Conservation (phyloP, 2,888 invertebrate species). For the Cenopis cana region DNA sequence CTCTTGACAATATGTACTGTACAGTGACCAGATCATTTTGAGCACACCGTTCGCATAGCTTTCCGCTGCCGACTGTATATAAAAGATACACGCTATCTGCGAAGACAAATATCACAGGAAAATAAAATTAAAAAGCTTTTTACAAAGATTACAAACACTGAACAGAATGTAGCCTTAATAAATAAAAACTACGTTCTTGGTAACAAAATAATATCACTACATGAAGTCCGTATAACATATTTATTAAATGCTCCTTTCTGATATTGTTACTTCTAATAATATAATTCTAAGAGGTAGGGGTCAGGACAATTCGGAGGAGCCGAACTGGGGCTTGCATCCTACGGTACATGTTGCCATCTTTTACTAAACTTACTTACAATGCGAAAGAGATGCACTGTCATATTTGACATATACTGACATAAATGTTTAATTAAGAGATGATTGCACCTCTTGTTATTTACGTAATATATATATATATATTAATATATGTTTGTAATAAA, state of each 20-base stretch:
- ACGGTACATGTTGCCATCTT: conserved; percentile 12
- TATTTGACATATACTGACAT: neutral
- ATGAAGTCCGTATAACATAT: conserved; percentile 56
- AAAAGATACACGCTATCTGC: conserved; percentile 27
- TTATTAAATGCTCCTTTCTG: conserved; percentile 73
- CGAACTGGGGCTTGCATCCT: conserved; percentile 4
- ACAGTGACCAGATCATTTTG: neutral
- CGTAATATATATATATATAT: too few relatives aligned
- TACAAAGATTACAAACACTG: conserved; percentile 49
- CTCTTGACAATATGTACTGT: too few relatives aligned
- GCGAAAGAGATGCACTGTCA: neutral
- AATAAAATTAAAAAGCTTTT: conserved; percentile 15
- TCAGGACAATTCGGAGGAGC: conserved; percentile 46
- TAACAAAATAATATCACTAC: conserved; percentile 81
- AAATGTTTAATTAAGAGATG: too few relatives aligned
- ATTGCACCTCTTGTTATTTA: too few relatives aligned
- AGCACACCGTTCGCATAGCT: neutral
- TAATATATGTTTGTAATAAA: neutral
- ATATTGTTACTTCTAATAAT: conserved; percentile 51
- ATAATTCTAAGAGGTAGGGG: conserved; percentile 61
- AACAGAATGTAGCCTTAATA: conserved; percentile 61
- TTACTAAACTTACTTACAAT: neutral
- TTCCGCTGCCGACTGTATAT: neutral
- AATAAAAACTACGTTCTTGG: conserved; percentile 70
- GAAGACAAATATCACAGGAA: conserved; percentile 40